These are phyloP conservation scores for Drosophila orosa DNA, from an alignment of 1,140 invertebrate species.

Conservation along the genomic window DNA sequence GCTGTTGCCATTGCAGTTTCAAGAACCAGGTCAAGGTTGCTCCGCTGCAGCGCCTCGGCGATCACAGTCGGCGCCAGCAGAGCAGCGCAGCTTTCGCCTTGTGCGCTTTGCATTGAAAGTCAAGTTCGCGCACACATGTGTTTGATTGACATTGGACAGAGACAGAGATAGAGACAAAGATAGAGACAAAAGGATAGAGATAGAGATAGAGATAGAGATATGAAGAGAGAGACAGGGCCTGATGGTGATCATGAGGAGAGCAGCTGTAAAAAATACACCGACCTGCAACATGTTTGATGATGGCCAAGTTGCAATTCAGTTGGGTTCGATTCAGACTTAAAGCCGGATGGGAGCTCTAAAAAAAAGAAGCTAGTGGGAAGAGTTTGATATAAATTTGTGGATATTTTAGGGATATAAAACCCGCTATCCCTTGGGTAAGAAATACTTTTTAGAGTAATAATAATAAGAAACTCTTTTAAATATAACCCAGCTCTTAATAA, in stretches of 20 bases:
- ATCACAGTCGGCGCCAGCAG: slow-evolving; percentile 46
- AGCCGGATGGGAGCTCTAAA: not conserved
- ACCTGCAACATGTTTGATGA: slow-evolving; percentile 25
- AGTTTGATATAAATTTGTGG: not conserved
- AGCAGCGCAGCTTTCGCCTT: slow-evolving; percentile 71
- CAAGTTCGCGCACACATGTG: slow-evolving; percentile 75
- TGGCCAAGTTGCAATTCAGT: slow-evolving; percentile 14
- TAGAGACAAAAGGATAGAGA: not conserved
- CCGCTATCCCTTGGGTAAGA: not conserved
- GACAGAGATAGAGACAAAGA: not conserved
- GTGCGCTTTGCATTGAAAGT: slow-evolving; percentile 79
- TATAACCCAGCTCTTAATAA: not conserved
- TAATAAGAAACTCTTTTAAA: not conserved
- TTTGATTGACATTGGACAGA: slow-evolving; percentile 59
- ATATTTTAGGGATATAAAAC: not conserved
- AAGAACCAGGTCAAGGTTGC: slow-evolving; percentile 82
- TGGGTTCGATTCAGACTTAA: not conserved
- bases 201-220: not conserved
- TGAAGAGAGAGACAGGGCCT: not conserved
- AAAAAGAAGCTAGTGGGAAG: not conserved
- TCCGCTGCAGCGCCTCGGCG: slow-evolving; percentile 40
- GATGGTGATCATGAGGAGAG: slow-evolving; percentile 35
- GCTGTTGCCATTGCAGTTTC: slow-evolving; percentile 72
- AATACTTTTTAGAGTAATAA: not conserved
- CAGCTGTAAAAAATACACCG: slow-evolving; percentile 6